Conservation (phyloP, 2,888 invertebrate species). For the Napeogenes inachia region DNA sequence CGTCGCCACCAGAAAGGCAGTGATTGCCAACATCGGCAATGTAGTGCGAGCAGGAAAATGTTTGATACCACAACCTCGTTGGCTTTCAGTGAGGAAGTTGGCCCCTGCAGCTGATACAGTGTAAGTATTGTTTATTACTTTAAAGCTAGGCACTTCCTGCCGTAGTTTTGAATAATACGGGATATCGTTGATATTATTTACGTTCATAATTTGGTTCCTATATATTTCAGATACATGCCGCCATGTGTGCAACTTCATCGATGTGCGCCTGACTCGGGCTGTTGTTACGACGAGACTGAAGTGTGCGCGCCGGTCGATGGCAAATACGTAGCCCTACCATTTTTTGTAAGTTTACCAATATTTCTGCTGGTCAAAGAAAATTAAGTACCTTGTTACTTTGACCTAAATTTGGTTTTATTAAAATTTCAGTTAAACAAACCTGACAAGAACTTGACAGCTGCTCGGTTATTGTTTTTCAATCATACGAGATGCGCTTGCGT, state of each 20-base stretch:
- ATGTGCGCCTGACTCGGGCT: constrained; percentile 92
- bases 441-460: constrained; percentile 47
- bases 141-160: background rate
- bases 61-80: constrained; percentile 83
- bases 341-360: constrained; percentile 83
- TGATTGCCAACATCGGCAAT: constrained; percentile 44
- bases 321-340: constrained; percentile 83
- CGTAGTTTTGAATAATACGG: background rate
- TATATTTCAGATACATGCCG: constrained; percentile 81
- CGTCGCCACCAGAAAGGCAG: constrained; percentile 40
- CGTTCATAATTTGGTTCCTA: no score
- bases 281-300: constrained; percentile 84
- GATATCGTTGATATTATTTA: background rate
- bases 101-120: constrained; percentile 84
- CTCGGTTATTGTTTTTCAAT: constrained; percentile 63
- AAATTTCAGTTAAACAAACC: constrained; percentile 57
- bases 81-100: constrained; percentile 84
- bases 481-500: constrained; percentile 68
- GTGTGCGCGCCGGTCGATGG: constrained; percentile 88
- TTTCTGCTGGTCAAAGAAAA: background rate
- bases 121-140: constrained; percentile 40
- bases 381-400: no score
- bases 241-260: constrained; percentile 91
- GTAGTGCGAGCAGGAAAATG: constrained; percentile 77
- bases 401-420: background rate